Conservation (phyloP, 2,797 vertebrate species). For the Rousettus madagascariensis region DNA sequence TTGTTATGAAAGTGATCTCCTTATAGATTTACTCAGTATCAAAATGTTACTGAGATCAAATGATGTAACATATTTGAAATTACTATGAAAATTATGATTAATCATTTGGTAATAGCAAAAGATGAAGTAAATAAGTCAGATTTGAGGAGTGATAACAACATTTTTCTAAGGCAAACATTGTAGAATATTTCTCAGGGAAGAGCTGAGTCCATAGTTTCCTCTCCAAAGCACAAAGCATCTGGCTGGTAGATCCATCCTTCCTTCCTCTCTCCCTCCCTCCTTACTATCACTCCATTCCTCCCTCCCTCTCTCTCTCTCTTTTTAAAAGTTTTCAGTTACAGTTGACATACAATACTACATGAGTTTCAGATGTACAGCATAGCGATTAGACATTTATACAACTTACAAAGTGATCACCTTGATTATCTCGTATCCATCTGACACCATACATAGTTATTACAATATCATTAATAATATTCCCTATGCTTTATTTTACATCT, state of each 20-base stretch:
- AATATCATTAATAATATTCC: not conserved
- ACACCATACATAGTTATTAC: not conserved
- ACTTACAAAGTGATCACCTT: not conserved
- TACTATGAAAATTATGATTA: constrained; percentile 2
- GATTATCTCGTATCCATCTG: not conserved
- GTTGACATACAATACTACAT: not conserved
- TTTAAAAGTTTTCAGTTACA: not conserved
- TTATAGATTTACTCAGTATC: not conserved
- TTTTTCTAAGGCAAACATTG: not conserved
- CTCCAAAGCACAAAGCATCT: not conserved
- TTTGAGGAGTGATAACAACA: not conserved
- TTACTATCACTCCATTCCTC: too few species aligned
- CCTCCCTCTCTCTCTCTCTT: too few species aligned
- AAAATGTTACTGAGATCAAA: constrained; percentile 3
- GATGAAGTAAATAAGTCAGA: not conserved
- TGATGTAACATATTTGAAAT: constrained; percentile 5
- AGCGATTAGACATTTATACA: not conserved
- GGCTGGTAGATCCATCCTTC: too few species aligned
- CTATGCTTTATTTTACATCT: not conserved
- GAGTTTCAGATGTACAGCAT: not conserved
- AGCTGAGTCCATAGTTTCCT: not conserved
- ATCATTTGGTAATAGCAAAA: not conserved
- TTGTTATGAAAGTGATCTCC: not conserved
- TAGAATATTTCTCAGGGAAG: not conserved
- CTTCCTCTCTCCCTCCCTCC: too few species aligned